Conservation (phyloP, 30 jellyfish, hydroid and myxozoan genomes). For the Morbakka virulenta region DNA sequence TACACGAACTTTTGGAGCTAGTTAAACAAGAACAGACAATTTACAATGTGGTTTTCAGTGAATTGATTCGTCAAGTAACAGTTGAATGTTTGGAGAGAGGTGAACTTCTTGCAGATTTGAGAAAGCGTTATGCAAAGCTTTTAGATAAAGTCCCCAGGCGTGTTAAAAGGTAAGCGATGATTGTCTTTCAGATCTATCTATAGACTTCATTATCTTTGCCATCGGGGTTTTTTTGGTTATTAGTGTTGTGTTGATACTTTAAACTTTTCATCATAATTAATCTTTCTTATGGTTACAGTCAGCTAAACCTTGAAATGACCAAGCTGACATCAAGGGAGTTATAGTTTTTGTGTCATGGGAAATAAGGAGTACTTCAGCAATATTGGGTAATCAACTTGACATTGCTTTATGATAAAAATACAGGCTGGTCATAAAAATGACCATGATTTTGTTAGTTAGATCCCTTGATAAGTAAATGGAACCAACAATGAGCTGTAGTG, state of each 20-base stretch:
- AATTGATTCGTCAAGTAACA: conserved; percentile 85
- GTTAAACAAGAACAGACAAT: conserved; percentile 78
- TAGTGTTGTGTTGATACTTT: not conserved
- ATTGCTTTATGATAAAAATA: no score
- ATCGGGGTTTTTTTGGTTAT: not conserved
- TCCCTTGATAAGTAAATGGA: no score
- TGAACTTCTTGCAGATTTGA: conserved; percentile 70
- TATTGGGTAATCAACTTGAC: no score
- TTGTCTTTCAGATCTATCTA: not conserved
- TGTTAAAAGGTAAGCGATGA: conserved; percentile 61
- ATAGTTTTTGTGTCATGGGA: no score
- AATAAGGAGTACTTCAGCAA: no score
- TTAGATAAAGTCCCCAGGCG: conserved; percentile 75
- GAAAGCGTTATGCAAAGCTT: conserved; percentile 77
- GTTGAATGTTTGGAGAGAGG: conserved; percentile 88
- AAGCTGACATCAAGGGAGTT: no score
- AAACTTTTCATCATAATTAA: not conserved
- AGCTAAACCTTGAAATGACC: no score
- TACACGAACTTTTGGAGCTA: conserved; percentile 59
- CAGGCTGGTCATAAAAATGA: no score
- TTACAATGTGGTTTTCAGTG: conserved; percentile 72
- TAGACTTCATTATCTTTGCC: not conserved
- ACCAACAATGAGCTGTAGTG: no score
- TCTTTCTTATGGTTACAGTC: no score
- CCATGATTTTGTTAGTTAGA: no score